Evolutionary conservation across 1,140 invertebrate genomes (phyloP).

Genomic region (Piezodorus guildinii): DNA sequence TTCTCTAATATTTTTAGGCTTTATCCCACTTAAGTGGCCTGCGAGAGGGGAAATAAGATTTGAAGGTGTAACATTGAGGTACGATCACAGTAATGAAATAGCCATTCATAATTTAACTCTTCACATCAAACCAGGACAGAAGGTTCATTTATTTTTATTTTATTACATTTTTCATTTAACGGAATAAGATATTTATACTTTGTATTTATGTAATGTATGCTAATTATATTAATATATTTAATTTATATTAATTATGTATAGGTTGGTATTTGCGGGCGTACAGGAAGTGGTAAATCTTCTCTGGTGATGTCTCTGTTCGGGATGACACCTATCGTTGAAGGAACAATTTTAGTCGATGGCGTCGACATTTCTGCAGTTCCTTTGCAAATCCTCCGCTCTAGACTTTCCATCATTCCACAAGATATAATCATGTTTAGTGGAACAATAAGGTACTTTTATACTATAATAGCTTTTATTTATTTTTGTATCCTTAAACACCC

Average conservation of each 20-base stretch:
- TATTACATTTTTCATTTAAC: slow-evolving; percentile 1
- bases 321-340: slow-evolving; percentile 47
- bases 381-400: slow-evolving; percentile 51
- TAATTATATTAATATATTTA: no score
- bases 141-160: slow-evolving; percentile 36
- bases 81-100: slow-evolving; percentile 45
- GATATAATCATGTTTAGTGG: slow-evolving; percentile 48
- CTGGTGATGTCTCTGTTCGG: slow-evolving; percentile 56
- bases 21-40: slow-evolving; percentile 51
- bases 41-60: slow-evolving; percentile 56
- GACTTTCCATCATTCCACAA: slow-evolving; percentile 49
- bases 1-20: slow-evolving; percentile 22
- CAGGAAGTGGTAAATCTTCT: slow-evolving; percentile 69
- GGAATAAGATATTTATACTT: neutral
- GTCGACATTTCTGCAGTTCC: slow-evolving; percentile 52
- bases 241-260: no score
- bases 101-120: slow-evolving; percentile 52
- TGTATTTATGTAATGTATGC: no score
- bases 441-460: slow-evolving; percentile 36
- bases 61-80: slow-evolving; percentile 51
- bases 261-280: slow-evolving; percentile 68
- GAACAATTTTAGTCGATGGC: slow-evolving; percentile 57
- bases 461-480: no score
- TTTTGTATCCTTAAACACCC: no score
- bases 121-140: slow-evolving; percentile 50